Base-by-base conservation (phyloP, 2,113 vertebrate genomes). In the Pavo muticus region DNA sequence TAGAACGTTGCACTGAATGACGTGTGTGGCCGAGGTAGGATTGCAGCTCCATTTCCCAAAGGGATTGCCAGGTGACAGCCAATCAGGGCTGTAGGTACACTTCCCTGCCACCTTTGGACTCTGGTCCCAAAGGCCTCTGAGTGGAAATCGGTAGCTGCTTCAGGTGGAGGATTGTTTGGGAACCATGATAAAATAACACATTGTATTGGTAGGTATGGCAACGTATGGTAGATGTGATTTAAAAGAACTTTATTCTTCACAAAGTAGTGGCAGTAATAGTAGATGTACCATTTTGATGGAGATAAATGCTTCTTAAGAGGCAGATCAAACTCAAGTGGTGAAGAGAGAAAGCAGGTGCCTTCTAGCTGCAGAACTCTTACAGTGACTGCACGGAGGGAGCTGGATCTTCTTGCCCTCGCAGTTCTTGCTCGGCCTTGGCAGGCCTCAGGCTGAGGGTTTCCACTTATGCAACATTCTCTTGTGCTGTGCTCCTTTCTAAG, bases 1-100 rank as follows among this genome's bases (percentile, higher is more conserved):
- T 72, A 74, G 48, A 89, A 87, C 79, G 70, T 80, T 67, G 56
- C 29, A 39, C 29, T 50, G 89, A 88, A 65, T 84, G 78, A 48
- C 6, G 4, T 2, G 10, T 27, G 19, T n/a, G 77, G 65, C 29
- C 74, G 47, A 85, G 80, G 70, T 79, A 74, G 50, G 61, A 47
- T n/a, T 57, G 18, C 29, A 80, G 63, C 9, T 21, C 7, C 16
- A 9, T 80, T 64, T 75, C 72, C 60, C 90, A 87, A 42, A 87
- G 40, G 25, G 32, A 17, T 35, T 78, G 27, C 54, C 29, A 69
- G 32, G 8, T 61, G 84, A 57, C 35, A 57, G 30, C 57, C 65
- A 15, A 74, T 85, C 11, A 21, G 59, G 18, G 13, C 27, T 40
- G 19, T 52, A 56, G 21, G 39, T 54, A 52, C 12, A 3, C 70